Conservation (phyloP, 1,140 invertebrate genomes). For the Sogatella furcifera region DNA sequence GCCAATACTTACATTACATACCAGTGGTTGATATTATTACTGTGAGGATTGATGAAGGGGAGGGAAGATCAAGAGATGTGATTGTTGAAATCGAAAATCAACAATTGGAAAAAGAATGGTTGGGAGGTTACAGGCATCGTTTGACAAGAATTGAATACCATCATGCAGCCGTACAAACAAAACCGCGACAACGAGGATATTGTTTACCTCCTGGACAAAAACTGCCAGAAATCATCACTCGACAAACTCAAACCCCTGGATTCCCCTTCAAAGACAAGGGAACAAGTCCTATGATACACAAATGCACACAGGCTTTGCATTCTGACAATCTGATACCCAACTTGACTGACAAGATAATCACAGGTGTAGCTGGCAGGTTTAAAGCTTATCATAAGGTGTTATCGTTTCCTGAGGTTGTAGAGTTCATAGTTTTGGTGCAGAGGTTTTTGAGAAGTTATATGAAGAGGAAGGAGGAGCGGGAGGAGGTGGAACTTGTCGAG, state of each 20-base stretch:
- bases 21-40: slow-evolving; percentile 21
- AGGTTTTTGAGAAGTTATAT: neutral
- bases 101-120: slow-evolving; percentile 14
- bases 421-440: slow-evolving; percentile 11
- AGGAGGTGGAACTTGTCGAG: neutral
- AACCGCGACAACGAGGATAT: slow-evolving; percentile 1
- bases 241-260: slow-evolving; percentile 11
- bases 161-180: slow-evolving; percentile 18
- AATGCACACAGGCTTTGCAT: slow-evolving; percentile 6
- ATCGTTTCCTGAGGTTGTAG: slow-evolving; percentile 6
- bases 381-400: slow-evolving; percentile 11
- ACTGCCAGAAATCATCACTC: neutral
- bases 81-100: slow-evolving; percentile 22
- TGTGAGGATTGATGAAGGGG: slow-evolving; percentile 9
- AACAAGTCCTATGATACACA: slow-evolving; percentile 2
- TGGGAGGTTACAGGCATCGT: slow-evolving; percentile 19
- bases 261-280: slow-evolving; percentile 2
- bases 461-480: neutral
- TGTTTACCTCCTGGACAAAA: neutral
- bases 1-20: slow-evolving; percentile 8
- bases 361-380: slow-evolving; percentile 5
- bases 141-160: slow-evolving; percentile 15
- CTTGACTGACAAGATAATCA: slow-evolving; percentile 8
- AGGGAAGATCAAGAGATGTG: slow-evolving; percentile 8
- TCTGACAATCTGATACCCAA: slow-evolving; percentile 3